These are phyloP conservation scores for Crepidodera aurea DNA, from an alignment of 2,888 invertebrate genomes.

Conservation along the genomic window DNA sequence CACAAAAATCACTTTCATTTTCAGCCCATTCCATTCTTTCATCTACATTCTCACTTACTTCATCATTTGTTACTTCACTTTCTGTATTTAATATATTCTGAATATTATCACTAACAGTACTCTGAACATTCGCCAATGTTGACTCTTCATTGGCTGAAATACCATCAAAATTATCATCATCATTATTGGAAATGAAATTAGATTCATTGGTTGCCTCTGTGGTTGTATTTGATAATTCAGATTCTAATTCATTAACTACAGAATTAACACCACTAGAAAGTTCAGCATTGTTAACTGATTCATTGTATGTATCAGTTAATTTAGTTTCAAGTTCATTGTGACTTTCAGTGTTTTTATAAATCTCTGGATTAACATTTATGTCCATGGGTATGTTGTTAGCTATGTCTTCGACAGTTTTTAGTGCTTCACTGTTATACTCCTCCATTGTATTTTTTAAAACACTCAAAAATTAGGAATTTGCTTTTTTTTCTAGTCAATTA, in stretches of 20 bases:
- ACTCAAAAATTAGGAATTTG: background rate
- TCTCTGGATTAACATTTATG: conserved; percentile 15
- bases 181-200: background rate
- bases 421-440: conserved; percentile 30
- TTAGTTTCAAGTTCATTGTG: conserved; percentile 24
- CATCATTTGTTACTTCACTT: background rate
- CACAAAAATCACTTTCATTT: conserved; percentile 18
- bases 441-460: conserved; percentile 29
- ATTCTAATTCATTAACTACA: conserved; percentile 14
- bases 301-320: conserved; percentile 13
- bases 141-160: conserved; percentile 21
- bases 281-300: conserved; percentile 11
- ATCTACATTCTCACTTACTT: conserved; percentile 17
- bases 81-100: conserved; percentile 30
- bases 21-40: conserved; percentile 35
- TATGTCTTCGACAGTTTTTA: conserved; percentile 29
- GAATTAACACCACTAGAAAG: conserved; percentile 13
- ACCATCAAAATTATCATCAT: conserved; percentile 1
- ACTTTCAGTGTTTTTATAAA: conserved; percentile 22
- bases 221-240: conserved; percentile 11
- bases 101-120: conserved; percentile 38
- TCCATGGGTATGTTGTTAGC: conserved; percentile 26
- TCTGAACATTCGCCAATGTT: conserved; percentile 27
- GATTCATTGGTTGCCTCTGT: conserved; percentile 16
- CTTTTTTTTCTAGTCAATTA: conserved; percentile 6